Base-by-base conservation (phyloP, 2,797 vertebrate species). In the Heliangelus exortis region DNA sequence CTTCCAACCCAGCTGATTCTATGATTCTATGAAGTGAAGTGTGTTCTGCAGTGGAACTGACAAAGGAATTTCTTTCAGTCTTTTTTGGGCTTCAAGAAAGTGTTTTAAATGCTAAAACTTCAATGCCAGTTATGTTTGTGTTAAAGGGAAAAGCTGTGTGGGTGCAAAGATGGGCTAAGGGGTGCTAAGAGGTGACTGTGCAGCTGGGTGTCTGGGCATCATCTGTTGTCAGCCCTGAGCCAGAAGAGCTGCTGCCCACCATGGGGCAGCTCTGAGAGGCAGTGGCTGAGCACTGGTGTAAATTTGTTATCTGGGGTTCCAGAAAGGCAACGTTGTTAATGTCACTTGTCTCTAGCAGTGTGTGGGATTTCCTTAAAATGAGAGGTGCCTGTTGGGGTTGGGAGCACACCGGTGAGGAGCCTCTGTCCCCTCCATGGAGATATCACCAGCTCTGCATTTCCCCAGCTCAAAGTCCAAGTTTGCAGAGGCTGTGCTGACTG, bases 211-310 rank as follows among this genome's bases (percentile, higher is more conserved):
- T 33, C 26, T 77, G 12, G 28, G 29, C 54, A 83, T 6, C 20
- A 7, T 12, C 21, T 23, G 48, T 12, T 48, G 29, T 39, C 54
- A 61, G 76, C 34, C 43, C 50, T 48, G 71, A 54, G 39, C 22
- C 25, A 6, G 15, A 47, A 15, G 9, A 26, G 23, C 53, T 34
- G 58, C 43, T 39, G 76, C 14, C 23, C 0, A 2, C 51, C 0
- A 1, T 26, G 7, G 43, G 16, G 10, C 6, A 26, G 67, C 36
- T 53, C 74, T 54, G 67, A 26, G 36, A 1, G 2, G 18, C 0
- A 1, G 18, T 3, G 6, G 25, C n/a, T 39, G 50, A 55, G 43
- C 19, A 1, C 1, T 1, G 17, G 4, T 16, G 13, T 13, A 3
- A 3, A 4, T 22, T 25, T 54, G 45, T 20, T 39, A 33, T 28